Evolutionary conservation across 1,140 invertebrate genomes (phyloP).

Genomic region (Coelopa frigida): DNA sequence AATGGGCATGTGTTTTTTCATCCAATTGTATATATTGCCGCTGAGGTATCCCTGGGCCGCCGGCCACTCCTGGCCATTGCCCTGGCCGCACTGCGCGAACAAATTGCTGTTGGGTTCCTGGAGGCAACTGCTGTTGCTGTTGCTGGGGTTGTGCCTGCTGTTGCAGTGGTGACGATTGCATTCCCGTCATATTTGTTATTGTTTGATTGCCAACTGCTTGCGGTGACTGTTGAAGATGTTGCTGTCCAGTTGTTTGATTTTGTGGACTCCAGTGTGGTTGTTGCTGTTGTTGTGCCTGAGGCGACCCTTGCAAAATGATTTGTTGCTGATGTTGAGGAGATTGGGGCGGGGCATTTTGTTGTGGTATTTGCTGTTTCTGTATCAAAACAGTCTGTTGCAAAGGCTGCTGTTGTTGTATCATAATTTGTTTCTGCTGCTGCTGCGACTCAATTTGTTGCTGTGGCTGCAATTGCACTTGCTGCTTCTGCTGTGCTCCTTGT

Average conservation of each 20-base stretch:
- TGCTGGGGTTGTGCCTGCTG: slow-evolving; percentile 30
- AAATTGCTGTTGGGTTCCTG: slow-evolving; percentile 28
- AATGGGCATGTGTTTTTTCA: slow-evolving; percentile 71
- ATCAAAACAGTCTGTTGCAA: slow-evolving; percentile 23
- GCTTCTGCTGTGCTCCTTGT: slow-evolving; percentile 27
- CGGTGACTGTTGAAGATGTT: no score
- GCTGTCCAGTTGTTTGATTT: slow-evolving; percentile 34
- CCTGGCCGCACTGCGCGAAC: slow-evolving; percentile 24
- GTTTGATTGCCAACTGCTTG: no score
- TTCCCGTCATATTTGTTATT: no score
- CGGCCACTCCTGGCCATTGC: slow-evolving; percentile 45
- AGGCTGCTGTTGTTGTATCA: slow-evolving; percentile 32
- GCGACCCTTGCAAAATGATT: slow-evolving; percentile 16
- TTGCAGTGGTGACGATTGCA: slow-evolving; percentile 24
- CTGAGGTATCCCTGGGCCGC: slow-evolving; percentile 43
- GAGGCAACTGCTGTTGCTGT: slow-evolving; percentile 21
- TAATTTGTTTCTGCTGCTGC: slow-evolving; percentile 29
- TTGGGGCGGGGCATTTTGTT: slow-evolving; percentile 15
- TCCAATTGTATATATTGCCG: slow-evolving; percentile 68
- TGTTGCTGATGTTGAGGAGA: slow-evolving; percentile 20
- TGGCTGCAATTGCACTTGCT: slow-evolving; percentile 25
- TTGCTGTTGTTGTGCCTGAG: slow-evolving; percentile 14
- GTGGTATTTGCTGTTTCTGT: slow-evolving; percentile 31
- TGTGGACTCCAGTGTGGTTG: slow-evolving; percentile 17
- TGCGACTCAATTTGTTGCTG: slow-evolving; percentile 12